phyloP scores from a whole-genome alignment of 2,888 invertebrate species.

The Pachymerium ferrugineum region DNA sequence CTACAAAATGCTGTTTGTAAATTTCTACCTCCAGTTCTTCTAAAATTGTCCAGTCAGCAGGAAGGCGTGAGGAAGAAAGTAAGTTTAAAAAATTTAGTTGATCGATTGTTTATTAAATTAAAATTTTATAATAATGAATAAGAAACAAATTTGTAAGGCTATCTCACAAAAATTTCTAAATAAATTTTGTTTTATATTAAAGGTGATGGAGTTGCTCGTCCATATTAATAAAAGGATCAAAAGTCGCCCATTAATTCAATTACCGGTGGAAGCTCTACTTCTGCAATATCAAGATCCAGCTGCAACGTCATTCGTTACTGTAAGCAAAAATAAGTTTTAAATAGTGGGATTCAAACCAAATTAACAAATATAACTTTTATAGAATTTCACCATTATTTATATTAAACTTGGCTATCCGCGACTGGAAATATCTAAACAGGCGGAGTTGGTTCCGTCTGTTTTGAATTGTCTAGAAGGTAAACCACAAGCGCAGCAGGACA shows the following conservation, averaged over 20 bases:
- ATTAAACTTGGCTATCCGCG: constrained; percentile 87
- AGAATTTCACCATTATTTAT: constrained; percentile 92
- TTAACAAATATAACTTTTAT: constrained; percentile 37
- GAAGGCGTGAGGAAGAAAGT: constrained; percentile 71
- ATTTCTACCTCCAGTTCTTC: constrained; percentile 78
- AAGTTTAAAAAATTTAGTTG: constrained; percentile 36
- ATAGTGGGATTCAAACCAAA: neutral
- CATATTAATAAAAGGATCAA: constrained; percentile 87
- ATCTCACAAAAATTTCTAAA: neutral
- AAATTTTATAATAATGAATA: neutral
- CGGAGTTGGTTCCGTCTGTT: constrained; percentile 65
- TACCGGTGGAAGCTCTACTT: constrained; percentile 78
- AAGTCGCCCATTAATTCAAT: constrained; percentile 71
- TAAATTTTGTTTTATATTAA: constrained; percentile 39
- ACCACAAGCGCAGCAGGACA: constrained; percentile 76
- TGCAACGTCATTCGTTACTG: constrained; percentile 71
- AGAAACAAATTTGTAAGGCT: neutral
- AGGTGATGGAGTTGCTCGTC: constrained; percentile 87
- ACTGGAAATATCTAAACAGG: constrained; percentile 66
- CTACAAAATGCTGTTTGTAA: constrained; percentile 72
- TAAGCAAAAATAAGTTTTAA: constrained; percentile 49
- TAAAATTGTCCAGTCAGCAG: constrained; percentile 81
- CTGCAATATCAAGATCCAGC: constrained; percentile 71
- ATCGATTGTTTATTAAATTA: too few relatives aligned
- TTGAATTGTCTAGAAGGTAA: constrained; percentile 72